These are phyloP conservation scores for Macrophya annulata DNA, from an alignment of 2,888 invertebrate genomes.

Conservation along the genomic window DNA sequence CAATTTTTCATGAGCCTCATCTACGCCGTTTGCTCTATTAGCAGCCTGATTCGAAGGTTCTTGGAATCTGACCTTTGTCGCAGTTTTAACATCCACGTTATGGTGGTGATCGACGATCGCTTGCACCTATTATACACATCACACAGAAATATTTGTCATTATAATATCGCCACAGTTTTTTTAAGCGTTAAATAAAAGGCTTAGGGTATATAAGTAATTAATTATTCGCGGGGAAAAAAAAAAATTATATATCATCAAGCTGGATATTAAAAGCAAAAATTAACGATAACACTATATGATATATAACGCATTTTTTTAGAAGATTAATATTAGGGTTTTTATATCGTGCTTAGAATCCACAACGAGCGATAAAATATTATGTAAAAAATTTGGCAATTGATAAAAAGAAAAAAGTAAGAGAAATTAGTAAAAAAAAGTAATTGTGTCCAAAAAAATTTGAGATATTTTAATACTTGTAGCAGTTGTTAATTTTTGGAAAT, in stretches of 20 bases:
- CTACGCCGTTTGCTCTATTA: slow-evolving; percentile 72
- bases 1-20: slow-evolving; percentile 72
- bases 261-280: slow-evolving; percentile 1
- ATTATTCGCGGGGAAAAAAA: slow-evolving; percentile 13
- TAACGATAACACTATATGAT: not conserved
- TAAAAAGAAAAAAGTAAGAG: no score
- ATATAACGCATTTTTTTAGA: not conserved
- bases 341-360: not conserved
- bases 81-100: slow-evolving; percentile 87
- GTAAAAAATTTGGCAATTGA: not conserved
- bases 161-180: no score
- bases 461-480: no score
- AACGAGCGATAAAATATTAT: not conserved
- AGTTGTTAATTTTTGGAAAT: not conserved
- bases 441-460: not conserved
- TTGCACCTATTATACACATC: slow-evolving; percentile 87
- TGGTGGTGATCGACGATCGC: slow-evolving; percentile 95
- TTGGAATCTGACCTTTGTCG: slow-evolving; percentile 93
- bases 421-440: not conserved
- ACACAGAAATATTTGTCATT: not conserved
- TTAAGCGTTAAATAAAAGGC: slow-evolving; percentile 23
- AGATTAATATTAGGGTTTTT: not conserved
- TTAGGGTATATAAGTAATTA: not conserved
- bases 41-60: slow-evolving; percentile 82
- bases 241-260: not conserved